Base-by-base conservation (phyloP, 2,888 invertebrate species). In the Pandemis heparana region DNA sequence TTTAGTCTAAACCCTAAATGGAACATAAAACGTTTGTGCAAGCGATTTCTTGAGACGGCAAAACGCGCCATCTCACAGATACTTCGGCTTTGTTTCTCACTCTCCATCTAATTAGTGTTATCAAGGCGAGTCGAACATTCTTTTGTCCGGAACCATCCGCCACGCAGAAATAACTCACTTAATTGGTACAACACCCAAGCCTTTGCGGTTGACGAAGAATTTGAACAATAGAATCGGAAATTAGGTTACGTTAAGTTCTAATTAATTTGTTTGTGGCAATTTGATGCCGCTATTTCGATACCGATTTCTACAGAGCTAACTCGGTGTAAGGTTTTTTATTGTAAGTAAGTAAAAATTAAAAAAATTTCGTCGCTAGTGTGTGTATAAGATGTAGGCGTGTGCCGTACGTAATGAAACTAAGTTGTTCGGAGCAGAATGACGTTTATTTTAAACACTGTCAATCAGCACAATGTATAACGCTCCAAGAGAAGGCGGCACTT, bases 51-150 rank as follows among this genome's bases (percentile, higher is more conserved):
- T 73, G 79, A 77, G 78, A 79, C 76, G 76, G 69, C 75, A 74
- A 74, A 77, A 79, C 79, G 82, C 81, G 80, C 80, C 81, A 80
- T 78, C 76, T 78, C 76, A 75, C 75, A 79, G 80, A 82, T 82
- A 82, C 82, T 80, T 82, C 74, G 78, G 79, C 83, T 84, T 85
- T 88, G 87, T 86, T 85, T 85, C 77, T 78, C 74, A 79, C 81
- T 81, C 82, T 78, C 83, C 82, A 82, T 80, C 83, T 87, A 89
- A 89, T 91, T 88, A 89, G 84, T 83, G 80, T 83, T 86, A 87
- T 88, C 84, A 84, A 82, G 80, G 77, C 79, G 77, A 77, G 77
- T 75, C 75, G 74, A 75, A 75, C 77, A 61, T 76, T 77, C 77
- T 78, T 82, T 79, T 81, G 80, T 81, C 76, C 74, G 74, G 70